phyloP scores from a whole-genome alignment of 2,888 invertebrate species.

The Chymomyza procnemis region DNA sequence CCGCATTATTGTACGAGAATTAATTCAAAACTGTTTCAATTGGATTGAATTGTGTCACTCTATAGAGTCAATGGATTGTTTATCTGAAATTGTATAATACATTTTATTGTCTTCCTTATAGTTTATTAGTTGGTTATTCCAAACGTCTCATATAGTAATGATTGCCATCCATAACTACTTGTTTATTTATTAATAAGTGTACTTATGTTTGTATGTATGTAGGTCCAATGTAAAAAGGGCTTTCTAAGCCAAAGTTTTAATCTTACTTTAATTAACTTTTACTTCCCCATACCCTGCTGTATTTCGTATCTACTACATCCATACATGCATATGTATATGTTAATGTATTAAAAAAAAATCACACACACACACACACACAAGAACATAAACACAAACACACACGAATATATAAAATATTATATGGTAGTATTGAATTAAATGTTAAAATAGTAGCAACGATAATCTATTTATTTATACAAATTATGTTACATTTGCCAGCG shows the following conservation, averaged over 20 bases:
- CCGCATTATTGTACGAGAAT: not conserved
- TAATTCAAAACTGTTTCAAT: not conserved
- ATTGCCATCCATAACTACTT: constrained; percentile 56
- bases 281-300: constrained; percentile 41
- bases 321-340: constrained; percentile 17
- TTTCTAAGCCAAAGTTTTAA: constrained; percentile 5
- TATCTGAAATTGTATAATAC: not conserved
- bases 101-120: constrained; percentile 39
- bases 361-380: constrained; percentile 3
- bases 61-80: not conserved
- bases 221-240: not conserved
- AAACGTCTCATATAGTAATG: constrained; percentile 47
- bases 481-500: constrained; percentile 67
- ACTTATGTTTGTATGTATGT: too few relatives aligned
- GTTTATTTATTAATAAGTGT: not conserved
- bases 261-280: constrained; percentile 62
- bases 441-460: constrained; percentile 63
- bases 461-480: constrained; percentile 49
- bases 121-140: constrained; percentile 32
- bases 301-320: too few relatives aligned
- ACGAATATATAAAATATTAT: constrained; percentile 19
- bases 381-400: not conserved
- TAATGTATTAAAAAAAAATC: not conserved
- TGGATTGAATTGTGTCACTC: not conserved
- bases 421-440: constrained; percentile 65